Conservation (phyloP, 2,888 invertebrate genomes). For the Mythimna pallens region DNA sequence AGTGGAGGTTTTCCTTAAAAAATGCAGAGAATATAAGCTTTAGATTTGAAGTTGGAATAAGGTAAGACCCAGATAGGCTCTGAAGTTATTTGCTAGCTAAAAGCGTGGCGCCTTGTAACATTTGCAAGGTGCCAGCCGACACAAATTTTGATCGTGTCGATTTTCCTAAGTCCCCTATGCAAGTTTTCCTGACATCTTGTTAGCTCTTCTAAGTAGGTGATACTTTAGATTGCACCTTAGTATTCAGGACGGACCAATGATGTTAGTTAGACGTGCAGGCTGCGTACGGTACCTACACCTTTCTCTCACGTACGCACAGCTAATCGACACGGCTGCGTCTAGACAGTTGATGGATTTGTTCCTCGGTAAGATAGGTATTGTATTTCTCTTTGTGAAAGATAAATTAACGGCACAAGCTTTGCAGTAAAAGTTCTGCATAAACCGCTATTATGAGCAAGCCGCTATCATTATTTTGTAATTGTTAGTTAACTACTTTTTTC, state of each 20-base stretch:
- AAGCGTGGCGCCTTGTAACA: too few species aligned
- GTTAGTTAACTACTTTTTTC: not conserved
- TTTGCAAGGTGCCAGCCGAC: not conserved
- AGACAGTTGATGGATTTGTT: conserved; percentile 46
- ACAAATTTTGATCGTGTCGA: conserved; percentile 3
- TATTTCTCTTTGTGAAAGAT: conserved; percentile 19
- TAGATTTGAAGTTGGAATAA: too few species aligned
- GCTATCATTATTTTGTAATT: not conserved
- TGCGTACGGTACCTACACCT: conserved; percentile 34
- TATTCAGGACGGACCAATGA: conserved; percentile 43
- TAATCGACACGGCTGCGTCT: conserved; percentile 49
- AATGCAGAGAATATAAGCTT: too few species aligned
- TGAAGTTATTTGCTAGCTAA: too few species aligned
- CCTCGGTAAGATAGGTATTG: conserved; percentile 35
- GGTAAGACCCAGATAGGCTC: too few species aligned
- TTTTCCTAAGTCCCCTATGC: conserved; percentile 8
- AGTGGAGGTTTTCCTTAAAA: too few species aligned
- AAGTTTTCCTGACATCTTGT: conserved; percentile 41
- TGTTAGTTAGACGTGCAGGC: conserved; percentile 26
- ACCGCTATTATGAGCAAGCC: not conserved
- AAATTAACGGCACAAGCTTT: conserved; percentile 20
- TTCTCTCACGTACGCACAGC: conserved; percentile 55
- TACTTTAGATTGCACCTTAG: conserved; percentile 37
- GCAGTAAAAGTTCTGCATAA: not conserved
- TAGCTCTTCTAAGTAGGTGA: conserved; percentile 38